phyloP scores from a whole-genome alignment of 2,888 invertebrate species.

The Andrena bicolor region DNA sequence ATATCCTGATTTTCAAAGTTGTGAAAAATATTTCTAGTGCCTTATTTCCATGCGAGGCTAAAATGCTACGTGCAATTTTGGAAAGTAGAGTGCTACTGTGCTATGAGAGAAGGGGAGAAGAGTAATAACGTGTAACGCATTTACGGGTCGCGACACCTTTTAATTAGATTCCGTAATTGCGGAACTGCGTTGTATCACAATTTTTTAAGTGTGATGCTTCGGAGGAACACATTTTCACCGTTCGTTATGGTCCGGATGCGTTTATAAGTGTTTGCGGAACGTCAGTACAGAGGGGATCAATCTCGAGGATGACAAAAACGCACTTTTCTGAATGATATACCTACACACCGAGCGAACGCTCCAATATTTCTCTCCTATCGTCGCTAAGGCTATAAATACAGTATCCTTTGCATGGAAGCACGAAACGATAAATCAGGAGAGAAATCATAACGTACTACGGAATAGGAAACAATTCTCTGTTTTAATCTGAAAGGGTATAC shows the following conservation, averaged over 20 bases:
- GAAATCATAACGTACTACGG: neutral
- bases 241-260: neutral
- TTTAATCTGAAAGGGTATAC: neutral
- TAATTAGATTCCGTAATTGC: neutral
- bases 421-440: slow-evolving; percentile 43
- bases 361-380: slow-evolving; percentile 53
- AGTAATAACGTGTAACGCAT: too few relatives aligned
- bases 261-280: slow-evolving; percentile 8
- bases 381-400: slow-evolving; percentile 51
- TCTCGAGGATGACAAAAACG: slow-evolving; percentile 21
- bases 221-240: neutral
- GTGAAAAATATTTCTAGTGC: too few relatives aligned
- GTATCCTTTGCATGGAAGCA: slow-evolving; percentile 19
- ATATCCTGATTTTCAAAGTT: too few relatives aligned
- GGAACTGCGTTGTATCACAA: too few relatives aligned
- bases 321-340: slow-evolving; percentile 37
- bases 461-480: slow-evolving; percentile 20
- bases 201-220: neutral
- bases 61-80: too few relatives aligned
- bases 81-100: too few relatives aligned
- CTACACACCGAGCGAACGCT: slow-evolving; percentile 32
- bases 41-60: too few relatives aligned
- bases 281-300: slow-evolving; percentile 11
- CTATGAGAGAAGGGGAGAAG: too few relatives aligned
- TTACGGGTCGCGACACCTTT: neutral